A percentile compares a stretch with the other conserved stretches of the same genome.
Conservation (phyloP, 2,888 invertebrate genomes). For the Calameuta pallipes region DNA sequence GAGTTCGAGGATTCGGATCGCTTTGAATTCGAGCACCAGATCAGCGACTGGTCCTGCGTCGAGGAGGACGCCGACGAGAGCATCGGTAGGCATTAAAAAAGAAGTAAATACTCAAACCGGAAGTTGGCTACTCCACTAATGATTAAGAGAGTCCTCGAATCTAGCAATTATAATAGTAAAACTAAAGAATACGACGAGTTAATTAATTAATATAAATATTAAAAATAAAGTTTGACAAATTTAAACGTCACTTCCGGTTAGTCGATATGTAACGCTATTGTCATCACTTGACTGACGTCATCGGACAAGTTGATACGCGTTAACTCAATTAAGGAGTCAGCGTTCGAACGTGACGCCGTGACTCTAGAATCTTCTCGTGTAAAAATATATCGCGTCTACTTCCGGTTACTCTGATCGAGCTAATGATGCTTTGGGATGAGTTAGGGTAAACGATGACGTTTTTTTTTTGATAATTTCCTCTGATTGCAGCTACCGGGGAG, state of each 20-base stretch:
- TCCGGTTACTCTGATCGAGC: background rate
- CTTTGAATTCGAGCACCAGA: conserved; percentile 39
- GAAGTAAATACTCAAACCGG: background rate
- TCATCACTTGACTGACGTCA: background rate
- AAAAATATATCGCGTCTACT: too few species aligned
- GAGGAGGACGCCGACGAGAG: conserved; percentile 39
- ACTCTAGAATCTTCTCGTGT: background rate
- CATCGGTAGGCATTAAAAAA: conserved; percentile 27
- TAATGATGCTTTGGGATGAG: background rate
- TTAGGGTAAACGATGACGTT: background rate
- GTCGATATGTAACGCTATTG: background rate
- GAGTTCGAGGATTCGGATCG: conserved; percentile 41
- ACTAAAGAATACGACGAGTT: background rate
- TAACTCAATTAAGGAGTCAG: background rate
- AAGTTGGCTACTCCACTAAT: background rate
- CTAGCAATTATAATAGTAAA: too few species aligned
- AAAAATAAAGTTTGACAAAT: background rate
- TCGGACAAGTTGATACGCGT: background rate
- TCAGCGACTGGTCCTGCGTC: conserved; percentile 27
- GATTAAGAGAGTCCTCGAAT: background rate
- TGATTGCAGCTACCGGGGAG: conserved; percentile 33
- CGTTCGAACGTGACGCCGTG: background rate
- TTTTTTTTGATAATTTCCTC: background rate
- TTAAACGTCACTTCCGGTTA: fast-evolving
- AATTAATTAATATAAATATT: background rate